These are phyloP conservation scores for Ectobius pallidus DNA, from an alignment of 2,888 invertebrate species.

Conservation along the genomic window DNA sequence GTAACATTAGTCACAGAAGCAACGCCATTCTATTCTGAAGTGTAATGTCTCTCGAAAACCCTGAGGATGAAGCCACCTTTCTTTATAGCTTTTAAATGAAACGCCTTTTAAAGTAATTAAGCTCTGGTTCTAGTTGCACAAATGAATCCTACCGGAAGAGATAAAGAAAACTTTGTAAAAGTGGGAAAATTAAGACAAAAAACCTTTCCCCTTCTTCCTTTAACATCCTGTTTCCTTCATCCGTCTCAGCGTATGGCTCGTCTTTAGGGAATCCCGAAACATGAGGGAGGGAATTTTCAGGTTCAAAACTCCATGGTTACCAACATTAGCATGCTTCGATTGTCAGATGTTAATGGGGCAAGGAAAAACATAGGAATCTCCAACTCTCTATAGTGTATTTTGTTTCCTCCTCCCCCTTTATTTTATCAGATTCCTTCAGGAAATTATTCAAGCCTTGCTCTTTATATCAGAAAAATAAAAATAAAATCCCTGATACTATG, in stretches of 20 bases:
- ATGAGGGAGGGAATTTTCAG: background rate
- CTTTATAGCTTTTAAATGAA: slow-evolving; percentile 44
- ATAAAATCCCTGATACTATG: too few species aligned
- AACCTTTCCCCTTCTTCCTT: background rate
- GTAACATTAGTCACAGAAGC: too few species aligned
- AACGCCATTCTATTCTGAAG: too few species aligned
- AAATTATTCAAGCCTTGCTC: too few species aligned
- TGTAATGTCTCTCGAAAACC: too few species aligned
- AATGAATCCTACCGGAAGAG: slow-evolving; percentile 18
- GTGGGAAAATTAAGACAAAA: slow-evolving; percentile 18
- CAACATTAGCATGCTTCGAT: background rate
- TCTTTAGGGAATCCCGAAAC: background rate
- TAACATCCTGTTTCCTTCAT: background rate
- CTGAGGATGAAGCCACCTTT: slow-evolving; percentile 24
- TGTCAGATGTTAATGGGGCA: slow-evolving; percentile 3
- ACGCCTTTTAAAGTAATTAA: slow-evolving; percentile 41
- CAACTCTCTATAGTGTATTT: background rate
- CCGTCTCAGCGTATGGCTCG: background rate
- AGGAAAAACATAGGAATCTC: background rate
- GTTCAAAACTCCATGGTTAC: background rate
- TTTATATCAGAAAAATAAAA: too few species aligned
- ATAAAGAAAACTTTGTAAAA: slow-evolving; percentile 12
- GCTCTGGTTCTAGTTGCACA: slow-evolving; percentile 23
- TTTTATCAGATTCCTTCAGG: background rate
- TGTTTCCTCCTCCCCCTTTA: background rate